Percentiles rank a stretch among this genome's conserved stretches.
These are phyloP conservation scores for Hyperoplus immaculatus DNA, from an alignment of 2,797 vertebrate species.

Conservation along the genomic window DNA sequence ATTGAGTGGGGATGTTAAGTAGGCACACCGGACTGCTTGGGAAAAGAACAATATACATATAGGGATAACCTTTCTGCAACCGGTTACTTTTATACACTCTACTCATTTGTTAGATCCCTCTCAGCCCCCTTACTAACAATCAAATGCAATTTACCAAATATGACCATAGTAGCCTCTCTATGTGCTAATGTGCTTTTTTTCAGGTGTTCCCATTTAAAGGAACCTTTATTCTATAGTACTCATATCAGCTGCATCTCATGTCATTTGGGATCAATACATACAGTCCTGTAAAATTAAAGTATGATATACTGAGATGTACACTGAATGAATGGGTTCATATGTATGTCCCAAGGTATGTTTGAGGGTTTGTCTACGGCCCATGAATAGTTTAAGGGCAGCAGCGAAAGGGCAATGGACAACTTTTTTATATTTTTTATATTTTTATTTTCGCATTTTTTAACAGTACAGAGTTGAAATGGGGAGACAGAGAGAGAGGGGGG, in stretches of 20 bases:
- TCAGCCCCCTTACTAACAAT: slow-evolving; percentile 22
- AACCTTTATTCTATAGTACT: slow-evolving; percentile 6
- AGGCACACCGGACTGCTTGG: background rate
- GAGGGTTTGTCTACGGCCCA: background rate
- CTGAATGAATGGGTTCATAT: slow-evolving; percentile 20
- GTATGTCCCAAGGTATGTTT: background rate
- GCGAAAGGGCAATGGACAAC: too few relatives aligned
- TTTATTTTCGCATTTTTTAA: too few relatives aligned
- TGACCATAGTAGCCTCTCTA: slow-evolving; percentile 22
- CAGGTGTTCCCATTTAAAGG: slow-evolving; percentile 21
- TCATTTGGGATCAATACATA: slow-evolving; percentile 32
- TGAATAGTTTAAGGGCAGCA: slow-evolving; percentile 4
- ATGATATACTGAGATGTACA: slow-evolving; percentile 13
- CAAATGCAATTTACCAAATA: slow-evolving; percentile 16
- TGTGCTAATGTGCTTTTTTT: background rate
- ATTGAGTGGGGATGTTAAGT: slow-evolving; percentile 15
- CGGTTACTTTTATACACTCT: slow-evolving; percentile 15
- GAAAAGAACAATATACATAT: slow-evolving; percentile 4
- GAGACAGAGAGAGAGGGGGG: too few relatives aligned
- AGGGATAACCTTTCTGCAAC: too few relatives aligned
- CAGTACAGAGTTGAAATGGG: too few relatives aligned
- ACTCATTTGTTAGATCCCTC: slow-evolving; percentile 37
- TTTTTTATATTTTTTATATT: too few relatives aligned
- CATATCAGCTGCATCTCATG: slow-evolving; percentile 15
- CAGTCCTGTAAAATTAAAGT: slow-evolving; percentile 20